phyloP scores from a whole-genome alignment of 1,140 invertebrate species.

The Cyphomyrmex costatus region DNA sequence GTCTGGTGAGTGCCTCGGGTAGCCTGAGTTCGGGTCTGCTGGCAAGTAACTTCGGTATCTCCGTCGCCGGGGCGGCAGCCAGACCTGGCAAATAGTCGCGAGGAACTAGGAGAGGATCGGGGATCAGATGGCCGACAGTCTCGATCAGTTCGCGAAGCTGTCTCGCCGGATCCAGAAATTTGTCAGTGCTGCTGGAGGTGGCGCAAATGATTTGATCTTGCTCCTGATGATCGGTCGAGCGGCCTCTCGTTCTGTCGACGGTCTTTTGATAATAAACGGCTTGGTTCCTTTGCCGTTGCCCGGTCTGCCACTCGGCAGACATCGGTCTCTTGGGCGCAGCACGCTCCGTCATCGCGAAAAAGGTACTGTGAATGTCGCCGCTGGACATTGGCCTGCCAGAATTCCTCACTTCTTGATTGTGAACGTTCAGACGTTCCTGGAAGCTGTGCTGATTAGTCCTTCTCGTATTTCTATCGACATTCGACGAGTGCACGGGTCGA shows the following conservation, averaged over 20 bases:
- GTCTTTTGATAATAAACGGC: conserved; percentile 54
- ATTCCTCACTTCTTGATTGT: conserved; percentile 56
- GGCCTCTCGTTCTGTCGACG: neutral
- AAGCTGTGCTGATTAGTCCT: conserved; percentile 50
- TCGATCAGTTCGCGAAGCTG: conserved; percentile 91
- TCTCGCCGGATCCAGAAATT: conserved; percentile 88
- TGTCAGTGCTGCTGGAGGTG: conserved; percentile 71
- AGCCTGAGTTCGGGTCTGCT: conserved; percentile 90
- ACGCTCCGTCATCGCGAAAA: conserved; percentile 66
- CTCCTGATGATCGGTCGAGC: neutral
- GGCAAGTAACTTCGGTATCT: conserved; percentile 91
- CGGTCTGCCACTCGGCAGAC: conserved; percentile 73
- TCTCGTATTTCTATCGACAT: conserved; percentile 15
- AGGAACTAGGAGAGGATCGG: conserved; percentile 93
- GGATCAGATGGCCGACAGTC: conserved; percentile 90
- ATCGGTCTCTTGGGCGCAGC: conserved; percentile 69
- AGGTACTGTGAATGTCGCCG: conserved; percentile 73
- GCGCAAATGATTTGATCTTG: conserved; percentile 49
- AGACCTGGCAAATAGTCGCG: conserved; percentile 91
- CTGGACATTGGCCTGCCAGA: conserved; percentile 74
- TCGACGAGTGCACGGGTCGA: conserved; percentile 12
- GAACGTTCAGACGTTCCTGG: conserved; percentile 60
- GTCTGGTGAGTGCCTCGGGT: conserved; percentile 91
- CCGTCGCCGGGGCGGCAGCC: conserved; percentile 90
- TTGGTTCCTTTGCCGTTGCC: conserved; percentile 55